Evolutionary conservation across 2,113 vertebrate genomes (phyloP), one percentile per base, ranked within the genome.

Genomic region (Eurypyga helias): DNA sequence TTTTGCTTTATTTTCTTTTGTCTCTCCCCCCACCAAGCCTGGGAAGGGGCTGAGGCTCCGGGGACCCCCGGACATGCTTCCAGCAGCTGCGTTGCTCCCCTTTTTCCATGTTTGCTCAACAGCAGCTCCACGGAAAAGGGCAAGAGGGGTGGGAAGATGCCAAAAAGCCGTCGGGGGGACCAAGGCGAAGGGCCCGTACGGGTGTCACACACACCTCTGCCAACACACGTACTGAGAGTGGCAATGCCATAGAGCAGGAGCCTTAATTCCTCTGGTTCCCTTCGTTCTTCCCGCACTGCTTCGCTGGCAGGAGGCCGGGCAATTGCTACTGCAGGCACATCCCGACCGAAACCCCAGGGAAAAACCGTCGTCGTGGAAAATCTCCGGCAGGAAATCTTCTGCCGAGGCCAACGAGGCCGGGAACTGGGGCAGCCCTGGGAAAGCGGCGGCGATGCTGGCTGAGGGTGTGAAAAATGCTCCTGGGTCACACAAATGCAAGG

Each of bases 151-250:
- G 82, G 54, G 48, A 49, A 2, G 13, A n/a, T 26, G 24, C 49
- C 51, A 23, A 24, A 31, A 64, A 64, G 43, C 49, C 11, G 1
- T 13, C 1, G 5, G 38, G 18, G 67, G 18, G 25, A 38, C 24
- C 0, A 5, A 48, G 13, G 23, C 18, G 24, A 36, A 26, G 26
- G 55, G 67, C 29, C 67, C 0, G 0, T 28, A n/a, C 0, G 0
- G 41, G 65, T 6, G 51, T 33, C 67, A 33, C 33, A 4, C 6
- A 23, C 52, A 17, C 3, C 34, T 31, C 72, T 17, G 55, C 75
- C 24, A 33, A 88, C 36, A 8, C 58, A 28, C 33, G 26, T 71
- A 46, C 84, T 67, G 36, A n/a, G 73, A 64, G 46, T 36, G 3
- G 48, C 19, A 13, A 8, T 5, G 62, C 6, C 18, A 8, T 5